Conservation (phyloP, 2,888 invertebrate genomes). For the Anaspis maculata region DNA sequence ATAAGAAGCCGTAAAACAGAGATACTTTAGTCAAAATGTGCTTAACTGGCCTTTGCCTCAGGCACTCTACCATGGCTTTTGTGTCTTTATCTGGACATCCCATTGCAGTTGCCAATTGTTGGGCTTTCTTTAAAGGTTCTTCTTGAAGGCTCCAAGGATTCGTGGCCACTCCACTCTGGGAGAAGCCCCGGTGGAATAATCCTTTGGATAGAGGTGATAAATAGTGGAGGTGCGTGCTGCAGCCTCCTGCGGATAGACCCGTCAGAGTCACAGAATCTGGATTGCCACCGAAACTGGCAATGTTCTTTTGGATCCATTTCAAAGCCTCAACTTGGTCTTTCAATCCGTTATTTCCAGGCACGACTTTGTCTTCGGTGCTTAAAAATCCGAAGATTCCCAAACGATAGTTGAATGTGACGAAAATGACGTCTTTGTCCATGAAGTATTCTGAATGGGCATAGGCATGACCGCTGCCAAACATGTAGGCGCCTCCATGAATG, state of each 20-base stretch:
- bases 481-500: conserved; percentile 57
- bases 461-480: conserved; percentile 50
- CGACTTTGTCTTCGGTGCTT: conserved; percentile 56
- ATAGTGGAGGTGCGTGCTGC: conserved; percentile 62
- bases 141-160: conserved; percentile 26
- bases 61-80: conserved; percentile 25
- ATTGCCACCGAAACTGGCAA: conserved; percentile 59
- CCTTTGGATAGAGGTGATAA: conserved; percentile 49
- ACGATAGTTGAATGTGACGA: conserved; percentile 58
- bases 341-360: conserved; percentile 60
- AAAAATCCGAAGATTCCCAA: conserved; percentile 61
- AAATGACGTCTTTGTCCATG: conserved; percentile 53
- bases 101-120: conserved; percentile 21
- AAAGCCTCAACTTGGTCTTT: conserved; percentile 62
- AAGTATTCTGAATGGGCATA: conserved; percentile 47
- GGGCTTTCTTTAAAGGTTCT: conserved; percentile 22
- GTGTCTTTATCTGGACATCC: conserved; percentile 27
- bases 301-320: conserved; percentile 57
- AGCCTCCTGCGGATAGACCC: conserved; percentile 63
- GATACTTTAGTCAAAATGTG: conserved; percentile 18
- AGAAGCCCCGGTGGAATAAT: conserved; percentile 31
- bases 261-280: conserved; percentile 54
- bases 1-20: conserved; percentile 7
- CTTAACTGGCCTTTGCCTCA: conserved; percentile 24
- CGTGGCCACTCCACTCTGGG: conserved; percentile 32